A percentile compares a stretch with the other conserved stretches of the same genome.
phyloP scores from a whole-genome alignment of 2,888 invertebrate species.

The Pasiphila rectangulata region DNA sequence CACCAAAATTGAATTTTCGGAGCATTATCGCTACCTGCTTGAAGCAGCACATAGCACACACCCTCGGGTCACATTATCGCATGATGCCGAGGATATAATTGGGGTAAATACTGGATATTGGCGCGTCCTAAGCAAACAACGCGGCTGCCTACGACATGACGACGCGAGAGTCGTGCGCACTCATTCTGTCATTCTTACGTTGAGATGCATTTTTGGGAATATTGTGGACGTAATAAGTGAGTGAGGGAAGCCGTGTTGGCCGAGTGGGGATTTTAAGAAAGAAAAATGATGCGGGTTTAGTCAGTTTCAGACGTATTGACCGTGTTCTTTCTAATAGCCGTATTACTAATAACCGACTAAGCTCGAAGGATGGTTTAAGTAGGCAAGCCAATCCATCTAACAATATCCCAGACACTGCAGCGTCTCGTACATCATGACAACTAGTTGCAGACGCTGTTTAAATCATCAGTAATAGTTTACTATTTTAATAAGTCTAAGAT shows the following conservation, averaged over 20 bases:
- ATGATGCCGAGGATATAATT: conserved; percentile 51
- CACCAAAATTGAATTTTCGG: not conserved
- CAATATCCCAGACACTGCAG: no score
- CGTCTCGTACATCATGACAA: no score
- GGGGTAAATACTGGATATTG: conserved; percentile 55
- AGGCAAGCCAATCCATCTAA: no score
- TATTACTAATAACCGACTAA: no score
- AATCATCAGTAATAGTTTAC: no score
- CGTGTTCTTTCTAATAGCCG: no score
- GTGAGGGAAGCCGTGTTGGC: not conserved
- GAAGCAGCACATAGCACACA: conserved; percentile 9
- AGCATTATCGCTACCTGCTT: not conserved
- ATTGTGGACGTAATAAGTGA: not conserved
- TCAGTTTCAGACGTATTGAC: no score
- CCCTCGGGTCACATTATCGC: conserved; percentile 41
- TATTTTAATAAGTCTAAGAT: no score
- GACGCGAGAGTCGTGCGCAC: conserved; percentile 13
- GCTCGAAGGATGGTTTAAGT: no score
- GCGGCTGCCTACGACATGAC: conserved; percentile 22
- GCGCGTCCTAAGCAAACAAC: conserved; percentile 59
- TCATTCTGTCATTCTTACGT: not conserved
- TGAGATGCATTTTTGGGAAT: not conserved
- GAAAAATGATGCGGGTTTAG: no score
- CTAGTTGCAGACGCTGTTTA: no score
- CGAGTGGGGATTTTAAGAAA: no score